Evolutionary conservation across 1,140 invertebrate species (phyloP), one percentile per base, ranked within the genome.

Genomic region (Pseudomyrmex gracilis): DNA sequence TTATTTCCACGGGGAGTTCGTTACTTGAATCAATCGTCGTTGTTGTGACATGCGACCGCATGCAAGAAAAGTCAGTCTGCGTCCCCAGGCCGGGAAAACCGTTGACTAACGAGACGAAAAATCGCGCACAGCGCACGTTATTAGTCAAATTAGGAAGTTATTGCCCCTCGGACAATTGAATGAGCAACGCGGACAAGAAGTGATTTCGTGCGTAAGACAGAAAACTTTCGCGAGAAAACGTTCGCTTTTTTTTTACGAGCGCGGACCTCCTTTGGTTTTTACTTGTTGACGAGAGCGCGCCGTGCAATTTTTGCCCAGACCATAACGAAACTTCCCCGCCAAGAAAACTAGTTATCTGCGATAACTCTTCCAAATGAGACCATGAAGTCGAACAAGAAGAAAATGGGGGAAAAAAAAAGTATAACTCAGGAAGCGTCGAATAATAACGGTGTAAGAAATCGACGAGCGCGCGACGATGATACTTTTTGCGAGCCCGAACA

Each of bases 61-160:
- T 78, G 73, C 24, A 60, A 49, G n/a, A 58, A 2, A 60, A 47
- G 12, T 20, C 43, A 22, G n/a, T 45, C 68, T 20, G 51, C 51
- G 10, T 22, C 1, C 8, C 51, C 3, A 47, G 1, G n/a, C 51
- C 10, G 45, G n/a, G 12, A 49, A 45, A 73, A 10, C 12, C 12
- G 17, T 53, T 74, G 63, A 5, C 70, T 73, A 61, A 82, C 70
- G 58, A 82, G 49, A 82, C 17, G 43, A 82, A 63, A 71, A 55
- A 73, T 63, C 43, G 73, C 78, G 51, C 17, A 51, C 49, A 61
- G 47, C 24, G 49, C 5, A 34, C n/a, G 63, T 82, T 74, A 74
- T 82, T 82, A 82, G 78, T 55, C 49, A 74, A 82, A 82, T 74
- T 82, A 74, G 71, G 70, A 82, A 74, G 71, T 73, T 53, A 51